A percentile compares a stretch with the other conserved stretches of the same genome.
Conservation (phyloP, 2,797 vertebrate genomes). For the Clarias pachynema region DNA sequence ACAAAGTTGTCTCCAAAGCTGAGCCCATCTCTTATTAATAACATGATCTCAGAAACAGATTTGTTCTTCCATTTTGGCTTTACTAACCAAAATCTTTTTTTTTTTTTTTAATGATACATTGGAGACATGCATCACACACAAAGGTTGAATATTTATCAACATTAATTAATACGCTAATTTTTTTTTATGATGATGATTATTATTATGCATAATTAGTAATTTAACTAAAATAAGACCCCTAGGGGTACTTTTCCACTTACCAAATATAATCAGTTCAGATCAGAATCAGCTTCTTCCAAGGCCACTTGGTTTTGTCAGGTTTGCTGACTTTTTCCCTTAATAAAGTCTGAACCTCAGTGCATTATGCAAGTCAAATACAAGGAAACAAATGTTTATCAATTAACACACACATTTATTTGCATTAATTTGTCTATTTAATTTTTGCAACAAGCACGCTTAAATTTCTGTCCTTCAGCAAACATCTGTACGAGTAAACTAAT, state of each 20-base stretch:
- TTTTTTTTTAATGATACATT: neutral
- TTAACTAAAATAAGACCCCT: too few species aligned
- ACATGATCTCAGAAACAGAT: neutral
- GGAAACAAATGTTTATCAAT: neutral
- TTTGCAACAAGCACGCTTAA: constrained; percentile 28
- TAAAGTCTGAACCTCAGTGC: neutral
- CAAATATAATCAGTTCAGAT: too few species aligned
- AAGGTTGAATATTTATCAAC: neutral
- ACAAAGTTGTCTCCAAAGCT: neutral
- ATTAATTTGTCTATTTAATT: constrained; percentile 30
- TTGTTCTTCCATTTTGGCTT: neutral
- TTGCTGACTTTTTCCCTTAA: neutral
- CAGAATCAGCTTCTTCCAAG: neutral
- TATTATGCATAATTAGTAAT: too few species aligned
- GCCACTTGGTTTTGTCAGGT: neutral
- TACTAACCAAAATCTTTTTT: neutral
- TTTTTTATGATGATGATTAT: too few species aligned
- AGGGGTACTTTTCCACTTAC: too few species aligned
- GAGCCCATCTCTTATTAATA: too few species aligned
- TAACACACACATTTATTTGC: neutral
- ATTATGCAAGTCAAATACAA: neutral
- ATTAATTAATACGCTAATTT: neutral
- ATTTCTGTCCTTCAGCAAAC: constrained; percentile 39
- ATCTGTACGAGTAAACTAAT: constrained; percentile 29
- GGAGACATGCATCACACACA: neutral